Base-by-base conservation (phyloP, 2,113 vertebrate species). In the Ardeotis arabs region DNA sequence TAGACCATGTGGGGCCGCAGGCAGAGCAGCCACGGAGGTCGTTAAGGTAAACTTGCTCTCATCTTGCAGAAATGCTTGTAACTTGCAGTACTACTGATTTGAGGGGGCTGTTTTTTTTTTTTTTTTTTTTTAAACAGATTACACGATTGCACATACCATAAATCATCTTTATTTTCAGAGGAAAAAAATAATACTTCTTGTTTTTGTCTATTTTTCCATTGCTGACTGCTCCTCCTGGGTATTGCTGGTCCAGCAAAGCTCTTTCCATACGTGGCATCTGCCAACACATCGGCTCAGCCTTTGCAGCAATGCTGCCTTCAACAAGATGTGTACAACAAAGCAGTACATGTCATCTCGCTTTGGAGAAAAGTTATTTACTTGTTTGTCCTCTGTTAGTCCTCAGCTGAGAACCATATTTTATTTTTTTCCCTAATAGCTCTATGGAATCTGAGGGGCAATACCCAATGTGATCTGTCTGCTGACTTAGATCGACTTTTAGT, bases 361-460 rank as follows among this genome's bases (percentile, higher is more conserved):
- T 49, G 63, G 37, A 69, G 78, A 39, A 50, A 76, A 89, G 50
- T 84, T 90, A 28, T 80, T 90, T 83, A 70, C 53, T 81, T 72
- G 35, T 75, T 90, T 96, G 92, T 83, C 90, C 92, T 93, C 79
- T 14, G 45, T 59, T 81, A 74, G 85, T 87, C 85, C 76, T 96
- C 73, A 68, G 29, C 88, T 92, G 69, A 72, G 94, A 72, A 69
- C 64, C 45, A 53, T 19, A 90, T 76, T 68, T 90, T 84, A 22
- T 77, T 63, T 72, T 80, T 84, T 74, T 45, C 14, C 45, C 73
- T 75, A 84, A 78, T 41, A 68, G 19, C 68, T 75, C 1, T 68
- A 39, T 78, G 72, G 64, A 90, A 68, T 60, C 44, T 37, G 33
- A 49, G 74, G 68, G 53, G 29, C 49, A 84, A 56, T 67, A 68